These are phyloP conservation scores for Addax nasomaculatus DNA, from an alignment of 2,113 vertebrate species.

Conservation along the genomic window DNA sequence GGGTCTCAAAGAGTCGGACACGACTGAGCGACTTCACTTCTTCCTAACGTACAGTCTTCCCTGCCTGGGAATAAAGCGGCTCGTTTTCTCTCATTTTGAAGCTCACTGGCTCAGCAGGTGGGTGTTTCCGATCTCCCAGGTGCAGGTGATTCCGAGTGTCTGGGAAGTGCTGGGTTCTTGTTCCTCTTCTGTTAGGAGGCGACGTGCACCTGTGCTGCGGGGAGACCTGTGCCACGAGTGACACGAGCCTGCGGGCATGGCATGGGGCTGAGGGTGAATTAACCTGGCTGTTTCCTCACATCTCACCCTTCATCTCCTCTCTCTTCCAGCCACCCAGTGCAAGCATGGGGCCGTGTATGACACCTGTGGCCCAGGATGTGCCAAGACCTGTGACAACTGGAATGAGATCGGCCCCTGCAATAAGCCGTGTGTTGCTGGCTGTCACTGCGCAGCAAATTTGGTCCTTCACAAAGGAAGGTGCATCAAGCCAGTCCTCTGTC, in stretches of 20 bases:
- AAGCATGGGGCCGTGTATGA: conserved; percentile 95
- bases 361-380: conserved; percentile 95
- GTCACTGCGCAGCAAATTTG: conserved; percentile 95
- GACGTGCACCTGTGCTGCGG: not conserved
- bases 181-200: not conserved
- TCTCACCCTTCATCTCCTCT: not conserved
- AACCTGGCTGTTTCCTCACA: not conserved
- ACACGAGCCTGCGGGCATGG: not conserved
- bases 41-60: not conserved
- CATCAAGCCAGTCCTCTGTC: conserved; percentile 94
- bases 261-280: not conserved
- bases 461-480: conserved; percentile 93
- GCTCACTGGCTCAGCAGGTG: not conserved
- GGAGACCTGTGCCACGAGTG: not conserved
- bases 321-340: conserved; percentile 90
- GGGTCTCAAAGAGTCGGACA: no score
- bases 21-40: no score
- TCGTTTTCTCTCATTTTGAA: not conserved
- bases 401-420: conserved; percentile 94
- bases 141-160: not conserved
- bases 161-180: not conserved
- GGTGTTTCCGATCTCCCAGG: not conserved
- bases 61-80: not conserved
- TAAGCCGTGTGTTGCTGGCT: conserved; percentile 93
- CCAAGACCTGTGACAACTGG: conserved; percentile 98